Conservation (phyloP, 2,888 invertebrate species). For the Apamea epomidion region DNA sequence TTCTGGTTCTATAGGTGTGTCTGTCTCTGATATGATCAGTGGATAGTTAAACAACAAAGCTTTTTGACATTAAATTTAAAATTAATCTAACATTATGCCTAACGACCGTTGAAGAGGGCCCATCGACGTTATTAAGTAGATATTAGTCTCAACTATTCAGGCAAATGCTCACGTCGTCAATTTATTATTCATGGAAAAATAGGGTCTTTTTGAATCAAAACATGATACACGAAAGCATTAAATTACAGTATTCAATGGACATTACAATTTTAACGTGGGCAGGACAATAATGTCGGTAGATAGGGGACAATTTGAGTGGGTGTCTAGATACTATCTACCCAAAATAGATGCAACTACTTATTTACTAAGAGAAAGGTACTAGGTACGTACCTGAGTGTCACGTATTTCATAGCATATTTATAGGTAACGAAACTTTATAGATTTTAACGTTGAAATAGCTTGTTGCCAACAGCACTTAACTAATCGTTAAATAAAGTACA, state of each 20-base stretch:
- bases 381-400: not conserved
- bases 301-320: constrained; percentile 16
- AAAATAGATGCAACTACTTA: not conserved
- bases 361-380: not conserved
- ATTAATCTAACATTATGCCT: constrained; percentile 34
- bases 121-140: constrained; percentile 37
- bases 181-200: constrained; percentile 81
- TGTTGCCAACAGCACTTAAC: too few relatives aligned
- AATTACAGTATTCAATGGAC: constrained; percentile 73
- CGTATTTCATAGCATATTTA: not conserved
- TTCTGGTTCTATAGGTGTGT: too few relatives aligned
- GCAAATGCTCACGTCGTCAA: constrained; percentile 75
- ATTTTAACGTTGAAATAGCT: not conserved
- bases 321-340: not conserved
- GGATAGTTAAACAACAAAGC: not conserved
- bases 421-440: not conserved
- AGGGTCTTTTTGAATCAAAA: constrained; percentile 70
- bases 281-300: constrained; percentile 10
- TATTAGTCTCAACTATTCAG: constrained; percentile 47
- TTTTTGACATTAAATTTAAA: constrained; percentile 7
- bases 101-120: constrained; percentile 11
- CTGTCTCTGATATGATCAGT: not conserved
- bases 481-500: not conserved
- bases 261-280: constrained; percentile 57
- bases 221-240: constrained; percentile 67